Evolutionary conservation across 2,797 vertebrate species (phyloP).

Genomic region (Falco rusticolus): DNA sequence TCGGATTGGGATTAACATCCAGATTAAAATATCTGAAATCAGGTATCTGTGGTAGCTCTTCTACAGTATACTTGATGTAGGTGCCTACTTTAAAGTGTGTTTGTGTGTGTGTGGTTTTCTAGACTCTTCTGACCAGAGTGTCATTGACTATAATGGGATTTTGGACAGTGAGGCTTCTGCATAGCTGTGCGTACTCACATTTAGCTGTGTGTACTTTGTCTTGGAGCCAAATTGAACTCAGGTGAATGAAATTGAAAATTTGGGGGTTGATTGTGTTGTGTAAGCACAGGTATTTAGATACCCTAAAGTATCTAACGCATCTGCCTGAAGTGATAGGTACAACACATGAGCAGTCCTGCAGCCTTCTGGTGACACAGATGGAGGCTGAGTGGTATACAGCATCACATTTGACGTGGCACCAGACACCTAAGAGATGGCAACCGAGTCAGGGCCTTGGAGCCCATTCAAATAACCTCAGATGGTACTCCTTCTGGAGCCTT

Average conservation of each 20-base stretch:
- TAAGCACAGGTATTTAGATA: neutral
- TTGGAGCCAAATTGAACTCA: neutral
- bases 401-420: neutral
- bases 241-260: neutral
- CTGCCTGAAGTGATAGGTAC: neutral
- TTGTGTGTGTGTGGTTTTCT: neutral
- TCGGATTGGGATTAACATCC: neutral
- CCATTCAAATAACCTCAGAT: neutral
- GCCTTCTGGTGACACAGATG: slow-evolving; percentile 1
- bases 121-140: neutral
- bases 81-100: neutral
- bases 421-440: neutral
- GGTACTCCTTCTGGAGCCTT: neutral
- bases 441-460: neutral
- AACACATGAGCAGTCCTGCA: neutral
- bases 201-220: neutral
- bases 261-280: neutral
- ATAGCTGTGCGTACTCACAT: neutral
- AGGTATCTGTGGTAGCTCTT: neutral
- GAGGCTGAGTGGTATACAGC: neutral
- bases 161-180: neutral
- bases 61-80: neutral
- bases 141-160: neutral
- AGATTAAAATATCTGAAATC: neutral
- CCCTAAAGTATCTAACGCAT: neutral